Evolutionary conservation across 1,140 invertebrate species (phyloP), one percentile per base, ranked within the genome.

Genomic region (Drosophila sechellia): DNA sequence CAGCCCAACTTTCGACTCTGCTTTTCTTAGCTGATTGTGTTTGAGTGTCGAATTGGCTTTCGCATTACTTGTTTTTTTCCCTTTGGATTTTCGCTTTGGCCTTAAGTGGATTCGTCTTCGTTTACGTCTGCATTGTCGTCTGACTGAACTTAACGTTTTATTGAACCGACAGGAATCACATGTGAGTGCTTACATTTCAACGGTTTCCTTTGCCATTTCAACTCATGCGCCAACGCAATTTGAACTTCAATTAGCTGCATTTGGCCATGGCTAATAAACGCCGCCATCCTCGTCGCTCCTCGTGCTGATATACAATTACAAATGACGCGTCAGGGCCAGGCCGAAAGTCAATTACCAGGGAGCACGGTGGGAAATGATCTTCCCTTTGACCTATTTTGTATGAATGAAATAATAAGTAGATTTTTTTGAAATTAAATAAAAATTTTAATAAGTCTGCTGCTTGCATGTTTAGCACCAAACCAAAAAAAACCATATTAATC

Each of bases 201-300:
- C 56, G 83, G 83, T 89, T 87, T 87, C 83, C 64, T 78, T 70
- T 68, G 60, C 52, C 48, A 22, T 52, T 15, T 50, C 69, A 54
- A 50, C 43, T 57, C 59, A 22, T 75, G 52, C 50, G 37, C 59
- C 68, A 73, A 66, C 68, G 76, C 78, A 87, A 87, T 83, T 86
- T 86, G 83, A 86, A 87, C 83, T 87, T 89, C 83, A 87, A 87
- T 87, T 87, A 87, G 84, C 70, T 81, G 83, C 83, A 72, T 79
- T 76, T 86, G 66, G 61, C 77, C 77, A 49, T 75, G 61, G 64
- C 81, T 56, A 71, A 84, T 83, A 77, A 81, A 73, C 79, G 66
- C 56, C 46, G 53, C 69, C 72, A 48, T 61, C 37, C 35, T 64
- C 48, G 13, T 31, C 8, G 17, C 15, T 56, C 56, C 50, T 22